Base-by-base conservation (phyloP, 2,888 invertebrate genomes). In the Salticus scenicus region DNA sequence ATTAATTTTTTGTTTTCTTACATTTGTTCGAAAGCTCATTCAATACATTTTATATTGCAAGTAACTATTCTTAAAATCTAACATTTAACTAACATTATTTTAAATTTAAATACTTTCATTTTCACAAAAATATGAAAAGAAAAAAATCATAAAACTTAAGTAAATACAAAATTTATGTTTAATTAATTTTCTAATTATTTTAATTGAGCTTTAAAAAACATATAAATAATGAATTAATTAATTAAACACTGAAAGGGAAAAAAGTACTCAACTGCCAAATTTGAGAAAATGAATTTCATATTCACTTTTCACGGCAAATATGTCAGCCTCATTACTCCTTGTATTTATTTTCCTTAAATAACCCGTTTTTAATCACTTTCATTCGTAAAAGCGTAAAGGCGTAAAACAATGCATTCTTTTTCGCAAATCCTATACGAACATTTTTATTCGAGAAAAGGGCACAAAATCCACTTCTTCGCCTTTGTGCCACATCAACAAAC, bases 321-420 rank as follows among this genome's bases (percentile, higher is more conserved):
- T 64, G 63, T 57, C 75, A 69, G 70, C 75, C 51, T 74, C 81
- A 75, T 81, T 81, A 71, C 37, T 24, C 20, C 33, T 69, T 24
- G 30, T 33, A 73, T 74, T 74, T 37, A 69, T 77, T 57, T 74
- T 41, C 69, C 41, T 10, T 28, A 51, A 70, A 70, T 31, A 27
- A 31, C 31, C 42, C 47, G 8, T 67, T 73, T 71, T 64, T 42
- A 78, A 63, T 78, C 71, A 28, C 69, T 20, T 5, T 20, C 33
- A 28, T 42, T 42, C 42, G 51, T 31, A 67, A 69, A 76, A 67
- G 80, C 69, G 80, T 74, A 80, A 74, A 27, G 31, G 73, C 73
- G 80, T 33, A 80, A 80, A 74, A 57, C 67, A 80, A 74, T 51
- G 72, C 74, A 69, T 69, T 74, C 80, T 74, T 80, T 80, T 57